Evolutionary conservation across 1,140 invertebrate species (phyloP).

Genomic region (Calliopsis andreniformis): DNA sequence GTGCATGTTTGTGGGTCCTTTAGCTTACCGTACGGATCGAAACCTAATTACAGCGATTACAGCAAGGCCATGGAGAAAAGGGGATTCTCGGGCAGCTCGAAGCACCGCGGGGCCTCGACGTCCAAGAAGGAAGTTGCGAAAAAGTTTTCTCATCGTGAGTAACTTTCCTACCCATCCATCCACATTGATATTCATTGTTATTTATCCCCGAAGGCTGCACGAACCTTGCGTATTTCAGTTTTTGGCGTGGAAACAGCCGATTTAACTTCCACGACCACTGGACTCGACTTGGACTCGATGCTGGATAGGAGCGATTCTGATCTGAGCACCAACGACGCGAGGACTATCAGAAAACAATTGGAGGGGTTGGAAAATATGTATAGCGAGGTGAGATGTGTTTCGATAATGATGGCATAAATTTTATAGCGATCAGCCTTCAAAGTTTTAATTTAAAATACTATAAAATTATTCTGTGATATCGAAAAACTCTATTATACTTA

Average conservation of each 20-base stretch:
- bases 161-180: not conserved
- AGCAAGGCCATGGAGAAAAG: conserved; percentile 74
- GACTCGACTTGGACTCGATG: conserved; percentile 91
- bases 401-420: too few species aligned
- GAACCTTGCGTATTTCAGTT: conserved; percentile 75
- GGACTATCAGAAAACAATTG: conserved; percentile 90
- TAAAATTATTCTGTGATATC: too few species aligned
- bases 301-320: conserved; percentile 89
- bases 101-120: conserved; percentile 74
- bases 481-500: too few species aligned
- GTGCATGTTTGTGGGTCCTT: conserved; percentile 29
- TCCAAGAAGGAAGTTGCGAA: conserved; percentile 78
- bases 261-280: conserved; percentile 89
- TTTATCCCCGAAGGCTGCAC: not conserved
- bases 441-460: too few species aligned
- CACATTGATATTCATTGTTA: not conserved
- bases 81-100: conserved; percentile 71
- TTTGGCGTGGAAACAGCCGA: conserved; percentile 88
- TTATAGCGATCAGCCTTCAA: too few species aligned
- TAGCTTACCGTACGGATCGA: conserved; percentile 83
- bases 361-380: conserved; percentile 95
- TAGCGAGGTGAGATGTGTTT: conserved; percentile 82
- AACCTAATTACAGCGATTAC: conserved; percentile 82
- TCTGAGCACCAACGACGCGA: conserved; percentile 88
- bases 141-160: conserved; percentile 78